A percentile compares a stretch with the other conserved stretches of the same genome.
Evolutionary conservation across 2,797 vertebrate species (phyloP).

Genomic region (Sebastes elongatus): DNA sequence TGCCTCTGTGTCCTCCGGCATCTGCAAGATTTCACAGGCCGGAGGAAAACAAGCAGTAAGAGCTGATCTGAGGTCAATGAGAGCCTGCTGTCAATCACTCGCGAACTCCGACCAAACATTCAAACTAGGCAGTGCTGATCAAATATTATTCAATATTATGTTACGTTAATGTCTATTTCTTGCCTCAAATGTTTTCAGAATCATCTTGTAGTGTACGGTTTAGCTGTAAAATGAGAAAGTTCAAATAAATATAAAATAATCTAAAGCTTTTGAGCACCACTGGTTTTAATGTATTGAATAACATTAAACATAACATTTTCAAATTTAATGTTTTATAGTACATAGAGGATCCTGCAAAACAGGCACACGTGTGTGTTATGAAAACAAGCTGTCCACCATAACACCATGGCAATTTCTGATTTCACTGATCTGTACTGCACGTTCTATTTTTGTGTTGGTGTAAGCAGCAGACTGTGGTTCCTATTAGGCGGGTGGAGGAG

Average conservation of each 20-base stretch:
- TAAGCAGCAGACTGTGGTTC: slow-evolving; percentile 20
- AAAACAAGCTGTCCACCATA: neutral
- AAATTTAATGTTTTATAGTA: neutral
- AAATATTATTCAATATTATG: too few species aligned
- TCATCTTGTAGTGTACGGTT: too few species aligned
- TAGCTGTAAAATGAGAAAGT: too few species aligned
- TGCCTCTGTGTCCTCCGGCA: too few species aligned
- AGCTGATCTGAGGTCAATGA: too few species aligned
- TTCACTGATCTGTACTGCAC: neutral
- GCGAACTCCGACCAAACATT: too few species aligned
- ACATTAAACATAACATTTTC: neutral
- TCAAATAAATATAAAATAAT: neutral
- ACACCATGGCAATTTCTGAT: neutral
- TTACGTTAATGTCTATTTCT: too few species aligned
- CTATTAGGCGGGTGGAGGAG: neutral
- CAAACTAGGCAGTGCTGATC: too few species aligned
- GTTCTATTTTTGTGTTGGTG: slow-evolving; percentile 2
- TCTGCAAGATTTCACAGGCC: too few species aligned
- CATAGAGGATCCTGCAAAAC: neutral
- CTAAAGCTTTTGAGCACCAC: neutral
- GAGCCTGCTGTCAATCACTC: too few species aligned
- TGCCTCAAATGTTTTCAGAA: too few species aligned
- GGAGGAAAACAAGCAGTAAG: too few species aligned
- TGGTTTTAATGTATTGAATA: neutral
- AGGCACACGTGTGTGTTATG: neutral